Evolutionary conservation across 2,888 invertebrate genomes (phyloP), one percentile per base, ranked within the genome.

Genomic region (Drosophila subquinaria): DNA sequence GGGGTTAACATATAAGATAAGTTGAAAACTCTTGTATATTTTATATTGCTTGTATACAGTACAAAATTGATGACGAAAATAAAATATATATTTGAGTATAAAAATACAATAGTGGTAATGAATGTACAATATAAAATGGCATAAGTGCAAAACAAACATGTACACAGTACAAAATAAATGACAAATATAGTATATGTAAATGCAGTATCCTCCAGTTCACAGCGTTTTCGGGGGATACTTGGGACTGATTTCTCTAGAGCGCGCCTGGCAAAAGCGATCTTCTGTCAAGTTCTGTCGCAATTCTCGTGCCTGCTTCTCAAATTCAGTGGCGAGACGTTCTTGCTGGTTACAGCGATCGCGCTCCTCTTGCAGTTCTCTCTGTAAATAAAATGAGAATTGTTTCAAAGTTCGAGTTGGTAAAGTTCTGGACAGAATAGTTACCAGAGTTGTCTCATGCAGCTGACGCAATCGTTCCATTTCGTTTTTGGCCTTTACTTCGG

Each of bases 261-360:
- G 89, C 8, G 92, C 92, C 63, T 86, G 89, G 15, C 90, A 86
- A 73, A 90, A 93, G 53, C 93, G 92, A 81, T 91, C 91, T 42
- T 93, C 92, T 11, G 88, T 87, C 27, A 93, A 73, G 73, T 90
- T 90, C 59, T 91, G 90, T 27, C 92, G 90, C 35, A 93, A 62
- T 65, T 93, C 92, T 43, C 90, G 84, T 3, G 91, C 88, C 78
- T 93, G 93, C 13, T 91, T 73, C 59, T 89, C 89, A 72, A 87
- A 93, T 65, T 92, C 84, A 11, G 81, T 87, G 11, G 92, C 91
- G 27, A 92, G 67, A 8, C 74, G 81, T 64, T 92, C 91, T 43
- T 92, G 86, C 53, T 90, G 87, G 30, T 71, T 76, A 11, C 90
- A 86, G 66, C 89, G 91, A 42, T 71, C 70, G 0, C 90, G 89